These are phyloP conservation scores for Mustela lutreola DNA, from an alignment of 2,113 vertebrate species.

Conservation along the genomic window DNA sequence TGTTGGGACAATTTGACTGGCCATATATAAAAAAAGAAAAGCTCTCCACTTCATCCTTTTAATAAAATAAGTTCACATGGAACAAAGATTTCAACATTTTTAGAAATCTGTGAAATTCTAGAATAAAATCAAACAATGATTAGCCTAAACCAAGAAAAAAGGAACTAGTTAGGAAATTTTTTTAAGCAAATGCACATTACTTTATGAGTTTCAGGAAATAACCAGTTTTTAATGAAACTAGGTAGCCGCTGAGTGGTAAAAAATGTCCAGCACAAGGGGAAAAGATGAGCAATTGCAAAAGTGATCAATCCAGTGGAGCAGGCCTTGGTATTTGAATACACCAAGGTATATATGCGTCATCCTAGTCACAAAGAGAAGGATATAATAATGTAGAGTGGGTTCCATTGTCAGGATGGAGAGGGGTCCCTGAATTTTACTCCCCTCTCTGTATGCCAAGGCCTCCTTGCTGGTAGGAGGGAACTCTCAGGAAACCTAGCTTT, in stretches of 20 bases:
- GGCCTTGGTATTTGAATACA: not conserved
- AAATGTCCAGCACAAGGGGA: not conserved
- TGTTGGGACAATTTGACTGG: not conserved
- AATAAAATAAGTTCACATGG: constrained; percentile 20
- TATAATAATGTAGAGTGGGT: not conserved
- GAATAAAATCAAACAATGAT: not conserved
- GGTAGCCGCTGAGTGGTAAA: not conserved
- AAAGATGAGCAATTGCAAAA: not conserved
- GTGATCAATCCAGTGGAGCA: not conserved
- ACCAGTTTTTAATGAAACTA: not conserved
- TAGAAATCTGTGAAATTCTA: not conserved
- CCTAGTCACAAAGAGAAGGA: not conserved
- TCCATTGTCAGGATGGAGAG: not conserved
- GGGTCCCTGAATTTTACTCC: not conserved
- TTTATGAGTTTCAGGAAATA: not conserved
- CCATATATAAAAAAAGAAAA: not conserved
- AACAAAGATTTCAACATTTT: not conserved
- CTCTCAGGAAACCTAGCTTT: not conserved
- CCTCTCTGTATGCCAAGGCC: not conserved
- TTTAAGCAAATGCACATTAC: not conserved
- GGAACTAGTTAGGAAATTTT: not conserved
- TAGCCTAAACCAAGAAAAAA: not conserved
- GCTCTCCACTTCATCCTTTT: not conserved
- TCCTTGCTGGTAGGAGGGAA: not conserved
- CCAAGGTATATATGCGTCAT: not conserved